Conservation (phyloP, 2,888 invertebrate species). For the Melanophora roralis region DNA sequence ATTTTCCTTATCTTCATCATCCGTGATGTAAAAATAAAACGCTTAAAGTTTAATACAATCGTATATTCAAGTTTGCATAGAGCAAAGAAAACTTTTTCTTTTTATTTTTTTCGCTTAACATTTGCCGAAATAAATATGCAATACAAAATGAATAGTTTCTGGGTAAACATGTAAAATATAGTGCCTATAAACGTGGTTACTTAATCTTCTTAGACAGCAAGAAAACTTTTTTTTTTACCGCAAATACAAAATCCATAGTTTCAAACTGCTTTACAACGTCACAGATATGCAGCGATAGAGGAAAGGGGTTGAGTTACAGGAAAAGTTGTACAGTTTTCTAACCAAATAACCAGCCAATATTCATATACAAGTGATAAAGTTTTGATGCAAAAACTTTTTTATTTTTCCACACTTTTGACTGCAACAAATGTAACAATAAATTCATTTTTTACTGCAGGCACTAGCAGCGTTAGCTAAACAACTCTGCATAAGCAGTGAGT, state of each 20-base stretch:
- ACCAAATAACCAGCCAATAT: slow-evolving; percentile 54
- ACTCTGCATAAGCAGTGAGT: neutral
- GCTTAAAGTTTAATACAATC: slow-evolving; percentile 7
- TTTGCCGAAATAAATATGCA: slow-evolving; percentile 22
- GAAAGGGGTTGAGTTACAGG: neutral
- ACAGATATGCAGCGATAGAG: neutral
- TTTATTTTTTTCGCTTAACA: neutral
- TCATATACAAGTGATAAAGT: slow-evolving; percentile 59
- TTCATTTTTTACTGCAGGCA: slow-evolving; percentile 19
- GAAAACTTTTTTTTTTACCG: slow-evolving; percentile 17
- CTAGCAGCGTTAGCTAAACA: neutral
- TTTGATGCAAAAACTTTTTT: slow-evolving; percentile 58
- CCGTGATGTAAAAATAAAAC: neutral
- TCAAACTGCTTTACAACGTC: neutral
- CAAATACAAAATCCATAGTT: slow-evolving; percentile 37
- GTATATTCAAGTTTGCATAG: neutral
- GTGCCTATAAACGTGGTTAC: slow-evolving; percentile 53
- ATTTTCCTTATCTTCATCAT: neutral
- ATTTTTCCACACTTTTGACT: slow-evolving; percentile 59
- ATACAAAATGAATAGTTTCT: slow-evolving; percentile 29
- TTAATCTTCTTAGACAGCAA: slow-evolving; percentile 42
- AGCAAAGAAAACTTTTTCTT: slow-evolving; percentile 22
- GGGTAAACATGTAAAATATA: slow-evolving; percentile 38
- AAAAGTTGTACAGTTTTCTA: slow-evolving; percentile 30
- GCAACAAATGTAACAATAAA: slow-evolving; percentile 61